These are phyloP conservation scores for Gymnoscelis rufifasciata DNA, from an alignment of 2,888 invertebrate species.

Conservation along the genomic window DNA sequence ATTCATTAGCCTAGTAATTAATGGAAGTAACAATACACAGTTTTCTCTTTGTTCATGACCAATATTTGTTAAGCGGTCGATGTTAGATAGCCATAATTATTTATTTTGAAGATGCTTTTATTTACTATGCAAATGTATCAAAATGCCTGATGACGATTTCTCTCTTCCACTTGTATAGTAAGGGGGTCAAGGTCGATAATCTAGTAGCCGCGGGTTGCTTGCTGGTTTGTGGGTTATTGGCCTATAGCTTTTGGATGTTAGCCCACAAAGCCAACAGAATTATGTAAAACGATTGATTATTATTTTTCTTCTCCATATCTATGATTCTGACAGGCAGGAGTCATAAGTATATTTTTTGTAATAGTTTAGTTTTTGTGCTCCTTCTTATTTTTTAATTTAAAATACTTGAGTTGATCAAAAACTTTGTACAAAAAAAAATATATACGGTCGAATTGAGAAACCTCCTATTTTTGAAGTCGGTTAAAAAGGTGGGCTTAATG, in stretches of 20 bases:
- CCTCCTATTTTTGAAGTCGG: no score
- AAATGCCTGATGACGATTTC: conserved; percentile 67
- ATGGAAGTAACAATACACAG: conserved; percentile 11
- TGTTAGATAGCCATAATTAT: conserved; percentile 14
- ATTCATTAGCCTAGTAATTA: conserved; percentile 13
- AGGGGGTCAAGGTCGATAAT: conserved; percentile 66
- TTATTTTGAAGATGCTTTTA: conserved; percentile 29
- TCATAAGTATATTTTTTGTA: no score
- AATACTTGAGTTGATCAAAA: no score
- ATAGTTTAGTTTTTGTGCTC: no score
- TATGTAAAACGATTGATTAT: no score
- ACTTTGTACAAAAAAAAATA: no score
- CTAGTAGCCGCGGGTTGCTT: conserved; percentile 34
- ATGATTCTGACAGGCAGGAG: no score
- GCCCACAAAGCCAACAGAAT: background rate
- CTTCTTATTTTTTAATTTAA: no score
- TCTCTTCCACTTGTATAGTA: conserved; percentile 43
- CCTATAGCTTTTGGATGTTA: conserved; percentile 21
- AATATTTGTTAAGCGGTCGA: conserved; percentile 18
- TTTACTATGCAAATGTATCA: conserved; percentile 34
- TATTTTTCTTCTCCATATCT: no score
- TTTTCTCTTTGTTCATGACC: conserved; percentile 19
- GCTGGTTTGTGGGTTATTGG: conserved; percentile 36
- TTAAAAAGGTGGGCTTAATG: no score
- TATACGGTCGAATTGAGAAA: no score